phyloP scores from a whole-genome alignment of 2,797 vertebrate genomes.

The Gymnothorax javanicus region DNA sequence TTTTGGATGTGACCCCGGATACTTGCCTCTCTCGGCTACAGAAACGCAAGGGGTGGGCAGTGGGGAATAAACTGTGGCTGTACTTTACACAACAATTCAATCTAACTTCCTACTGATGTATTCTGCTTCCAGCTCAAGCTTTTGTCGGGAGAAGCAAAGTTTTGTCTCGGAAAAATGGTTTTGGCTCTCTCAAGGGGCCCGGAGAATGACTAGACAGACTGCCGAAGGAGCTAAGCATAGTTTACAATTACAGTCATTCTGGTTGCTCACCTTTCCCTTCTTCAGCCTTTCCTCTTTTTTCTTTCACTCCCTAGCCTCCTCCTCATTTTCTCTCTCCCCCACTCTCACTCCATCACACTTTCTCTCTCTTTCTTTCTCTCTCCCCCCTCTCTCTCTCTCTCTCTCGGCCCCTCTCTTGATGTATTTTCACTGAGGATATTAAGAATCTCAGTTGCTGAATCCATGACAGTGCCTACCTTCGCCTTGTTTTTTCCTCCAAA shows the following conservation, averaged over 20 bases:
- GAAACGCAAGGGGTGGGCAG: neutral
- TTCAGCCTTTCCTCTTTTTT: neutral
- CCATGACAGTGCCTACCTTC: conserved; percentile 66
- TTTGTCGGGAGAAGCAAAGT: neutral
- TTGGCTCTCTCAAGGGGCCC: no score
- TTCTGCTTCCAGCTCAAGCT: neutral
- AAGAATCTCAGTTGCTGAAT: conserved; percentile 67
- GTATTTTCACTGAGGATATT: neutral
- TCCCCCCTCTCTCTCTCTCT: neutral
- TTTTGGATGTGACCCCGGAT: neutral
- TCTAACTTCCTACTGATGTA: conserved; percentile 1
- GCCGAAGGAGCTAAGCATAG: no score
- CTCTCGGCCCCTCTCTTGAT: neutral
- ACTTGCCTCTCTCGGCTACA: neutral
- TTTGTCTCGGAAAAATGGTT: neutral
- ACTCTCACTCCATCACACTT: neutral
- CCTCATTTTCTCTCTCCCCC: no score
- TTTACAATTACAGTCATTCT: no score
- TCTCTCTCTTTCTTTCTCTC: no score
- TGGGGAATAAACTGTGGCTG: conserved; percentile 8
- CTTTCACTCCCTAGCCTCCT: no score
- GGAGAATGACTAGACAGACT: no score
- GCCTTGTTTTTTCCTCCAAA: conserved; percentile 48
- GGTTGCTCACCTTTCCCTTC: no score
- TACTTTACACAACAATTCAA: neutral